Base-by-base conservation (phyloP, 2,113 vertebrate species). In the Oriolus oriolus region DNA sequence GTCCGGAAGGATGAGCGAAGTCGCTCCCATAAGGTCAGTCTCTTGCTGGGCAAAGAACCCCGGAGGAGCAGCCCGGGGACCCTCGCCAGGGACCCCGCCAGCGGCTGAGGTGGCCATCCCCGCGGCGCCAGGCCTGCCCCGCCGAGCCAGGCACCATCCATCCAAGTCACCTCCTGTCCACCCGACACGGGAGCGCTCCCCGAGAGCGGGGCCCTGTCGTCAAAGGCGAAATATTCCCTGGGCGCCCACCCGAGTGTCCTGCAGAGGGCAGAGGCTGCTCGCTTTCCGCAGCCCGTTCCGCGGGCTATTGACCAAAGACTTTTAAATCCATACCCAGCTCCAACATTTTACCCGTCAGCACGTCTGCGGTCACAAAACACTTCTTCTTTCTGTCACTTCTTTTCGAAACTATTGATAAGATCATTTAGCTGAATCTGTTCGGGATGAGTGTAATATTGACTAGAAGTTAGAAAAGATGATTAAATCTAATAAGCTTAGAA, bases 371-470 rank as follows among this genome's bases (percentile, higher is more conserved):
- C 97, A 97, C 98, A 95, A 97, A 98, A 98, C 98, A 98, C 98
- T 98, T 98, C 97, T 98, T 98, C 98, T 98, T 98, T 96, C 98
- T 98, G 98, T 98, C 98, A 98, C 97, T 97, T 97, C 93, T 93
- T 73, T 84, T 96, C 97, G 97, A 96, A 97, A 90, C 97, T 98
- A 98, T 98, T 98, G 98, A 98, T 98, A 98, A 98, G 97, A 98
- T 98, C 97, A 98, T 98, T 98, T 98, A 97, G 96, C 87, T 97
- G 97, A 97, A 98, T 97, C 98, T 98, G 96, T 98, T 98, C 96
- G 96, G 96, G 96, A 97, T 95, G 89, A 97, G 89, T 93, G 97
- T 97, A 94, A 94, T 98, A 98, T 97, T 97, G 98, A 98, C 98
- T 96, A 96, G 94, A 94, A 97, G 92, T 98, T 97, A 98, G 97